A percentile compares a stretch with the other conserved stretches of the same genome.
Evolutionary conservation across 1,140 invertebrate species (phyloP).

Genomic region (Dreissena rostriformis): DNA sequence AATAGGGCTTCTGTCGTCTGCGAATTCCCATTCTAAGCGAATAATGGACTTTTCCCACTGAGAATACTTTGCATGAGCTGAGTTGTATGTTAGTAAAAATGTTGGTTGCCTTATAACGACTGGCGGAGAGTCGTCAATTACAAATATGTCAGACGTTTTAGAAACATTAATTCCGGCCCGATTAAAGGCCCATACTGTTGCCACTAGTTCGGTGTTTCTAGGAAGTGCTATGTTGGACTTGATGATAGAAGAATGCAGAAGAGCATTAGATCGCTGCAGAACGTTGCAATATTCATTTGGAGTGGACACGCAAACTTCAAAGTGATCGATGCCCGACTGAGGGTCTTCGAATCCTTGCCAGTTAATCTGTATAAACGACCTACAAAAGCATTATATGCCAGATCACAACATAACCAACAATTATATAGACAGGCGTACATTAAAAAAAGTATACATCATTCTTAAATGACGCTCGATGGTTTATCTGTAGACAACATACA

Average conservation of each 20-base stretch:
- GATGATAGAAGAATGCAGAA: slow-evolving; percentile 23
- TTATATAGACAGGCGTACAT: neutral
- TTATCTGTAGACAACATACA: no score
- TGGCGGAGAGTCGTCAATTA: slow-evolving; percentile 57
- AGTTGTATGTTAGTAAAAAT: neutral
- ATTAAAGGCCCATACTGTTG: slow-evolving; percentile 62
- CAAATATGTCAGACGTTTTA: slow-evolving; percentile 55
- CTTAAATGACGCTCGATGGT: no score
- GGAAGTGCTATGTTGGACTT: slow-evolving; percentile 44
- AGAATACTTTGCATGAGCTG: neutral
- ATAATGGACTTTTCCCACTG: slow-evolving; percentile 63
- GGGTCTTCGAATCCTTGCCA: slow-evolving; percentile 62
- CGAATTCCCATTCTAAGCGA: slow-evolving; percentile 60
- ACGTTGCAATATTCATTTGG: slow-evolving; percentile 35
- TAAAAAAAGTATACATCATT: no score
- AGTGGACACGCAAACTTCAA: slow-evolving; percentile 49
- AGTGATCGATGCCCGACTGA: slow-evolving; percentile 57
- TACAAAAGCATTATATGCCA: slow-evolving; percentile 11
- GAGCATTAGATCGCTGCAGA: slow-evolving; percentile 8
- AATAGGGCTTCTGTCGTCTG: slow-evolving; percentile 65
- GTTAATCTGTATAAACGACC: slow-evolving; percentile 33
- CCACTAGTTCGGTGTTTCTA: slow-evolving; percentile 34
- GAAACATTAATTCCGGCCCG: slow-evolving; percentile 47
- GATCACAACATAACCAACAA: neutral
- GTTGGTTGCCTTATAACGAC: slow-evolving; percentile 16